A percentile compares a stretch with the other conserved stretches of the same genome.
Evolutionary conservation across 2,888 invertebrate species (phyloP).

Genomic region (Scelioninae gen. 1): DNA sequence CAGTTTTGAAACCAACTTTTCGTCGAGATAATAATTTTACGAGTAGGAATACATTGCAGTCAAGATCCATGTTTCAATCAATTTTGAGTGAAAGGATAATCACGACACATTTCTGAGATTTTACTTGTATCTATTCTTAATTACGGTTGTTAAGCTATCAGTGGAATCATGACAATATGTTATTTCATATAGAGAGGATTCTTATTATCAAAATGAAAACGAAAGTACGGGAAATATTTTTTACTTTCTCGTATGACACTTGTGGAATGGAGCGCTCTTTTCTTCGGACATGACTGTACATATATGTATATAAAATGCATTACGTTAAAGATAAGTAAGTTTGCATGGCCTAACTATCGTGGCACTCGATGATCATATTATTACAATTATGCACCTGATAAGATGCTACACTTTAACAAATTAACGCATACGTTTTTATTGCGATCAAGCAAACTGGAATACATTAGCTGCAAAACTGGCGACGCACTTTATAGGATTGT

Average conservation of each 20-base stretch:
- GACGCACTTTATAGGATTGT: conserved; percentile 42
- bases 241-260: conserved; percentile 68
- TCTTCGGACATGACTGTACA: conserved; percentile 65
- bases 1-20: conserved; percentile 30
- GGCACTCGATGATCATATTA: conserved; percentile 69
- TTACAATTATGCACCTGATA: conserved; percentile 62
- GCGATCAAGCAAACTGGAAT: conserved; percentile 65
- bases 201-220: conserved; percentile 61
- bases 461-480: conserved; percentile 65
- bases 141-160: conserved; percentile 55
- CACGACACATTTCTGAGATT: conserved; percentile 39
- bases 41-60: conserved; percentile 41
- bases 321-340: conserved; percentile 68
- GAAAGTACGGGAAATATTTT: conserved; percentile 55
- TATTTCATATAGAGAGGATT: conserved; percentile 49
- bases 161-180: conserved; percentile 56
- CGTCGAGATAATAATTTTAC: conserved; percentile 30
- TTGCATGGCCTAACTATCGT: conserved; percentile 71
- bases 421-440: conserved; percentile 58
- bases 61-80: conserved; percentile 20
- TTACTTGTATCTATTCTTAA: conserved; percentile 50
- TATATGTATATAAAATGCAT: conserved; percentile 70
- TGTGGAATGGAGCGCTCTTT: conserved; percentile 67
- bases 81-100: conserved; percentile 48
- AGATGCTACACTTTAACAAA: conserved; percentile 59